Evolutionary conservation across 1,140 invertebrate species (phyloP), one percentile per base, ranked within the genome.

Genomic region (Rhopalosiphum maidis): DNA sequence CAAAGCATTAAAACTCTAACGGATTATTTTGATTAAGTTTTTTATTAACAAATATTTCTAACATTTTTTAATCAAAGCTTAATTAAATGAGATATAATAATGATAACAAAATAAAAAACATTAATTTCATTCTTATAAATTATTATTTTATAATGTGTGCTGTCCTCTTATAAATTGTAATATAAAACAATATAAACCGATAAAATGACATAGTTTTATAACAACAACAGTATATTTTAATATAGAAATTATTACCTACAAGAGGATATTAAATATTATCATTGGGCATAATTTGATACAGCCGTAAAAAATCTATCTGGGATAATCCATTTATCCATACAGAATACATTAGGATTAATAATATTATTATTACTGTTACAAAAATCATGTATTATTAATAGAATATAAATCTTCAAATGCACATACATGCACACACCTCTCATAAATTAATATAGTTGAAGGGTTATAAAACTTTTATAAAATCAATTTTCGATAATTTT

Each of bases 401-500:
- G 46, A 88, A 88, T 88, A 51, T 51, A 35, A 87, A 87, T 87
- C 85, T 85, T 85, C 3, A 85, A 25, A 25, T 23, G 4, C 35
- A 88, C 86, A 51, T 9, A 41, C 11, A 43, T 7, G 35, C n/a
- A 82, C 22, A 83, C 35, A 83, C 35, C 21, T 35, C 18, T 37
- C 23, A 37, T 6, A 83, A 21, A 37, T 86, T 30, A 86, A 25
- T 30, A 85, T 37, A 46, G 25, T 46, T 25, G 2, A 15, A 25
- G 41, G n/a, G 25, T 30, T 11, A 0, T 30, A 25, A 86, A 18
- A 86, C 25, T 46, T 43, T 86, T 86, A 23, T 86, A 54, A 88
- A 43, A 90, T 90, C 18, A 90, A 68, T 60, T 90, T 60, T 90
- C 23, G 41, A 90, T 90, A 15, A 37, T 60, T 55, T 60, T 18